Percentiles rank a stretch among this genome's conserved stretches.
Conservation (phyloP, 2,113 vertebrate species). For the Ochotona curzoniae region DNA sequence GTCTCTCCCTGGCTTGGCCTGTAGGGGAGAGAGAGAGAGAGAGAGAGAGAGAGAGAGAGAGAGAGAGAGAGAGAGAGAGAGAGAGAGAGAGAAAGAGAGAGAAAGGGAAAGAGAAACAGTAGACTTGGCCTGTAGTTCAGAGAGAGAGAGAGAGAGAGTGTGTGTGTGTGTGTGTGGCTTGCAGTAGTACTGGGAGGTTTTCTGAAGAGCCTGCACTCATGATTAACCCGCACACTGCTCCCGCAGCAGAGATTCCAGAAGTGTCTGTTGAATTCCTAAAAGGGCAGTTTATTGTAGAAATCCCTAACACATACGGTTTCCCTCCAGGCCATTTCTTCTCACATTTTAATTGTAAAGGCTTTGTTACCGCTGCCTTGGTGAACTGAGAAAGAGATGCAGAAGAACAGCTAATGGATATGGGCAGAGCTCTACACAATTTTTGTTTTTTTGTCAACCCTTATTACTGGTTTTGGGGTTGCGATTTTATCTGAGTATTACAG, state of each 20-base stretch:
- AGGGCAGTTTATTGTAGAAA: neutral
- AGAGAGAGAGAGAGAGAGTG: neutral
- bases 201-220: neutral
- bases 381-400: conserved; percentile 2
- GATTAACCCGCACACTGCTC: neutral
- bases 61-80: too few relatives aligned
- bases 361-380: neutral
- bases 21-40: too few relatives aligned
- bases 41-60: too few relatives aligned
- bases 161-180: neutral
- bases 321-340: conserved; percentile 22
- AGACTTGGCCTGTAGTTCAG: neutral
- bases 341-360: conserved; percentile 22
- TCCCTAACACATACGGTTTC: neutral
- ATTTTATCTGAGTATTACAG: neutral
- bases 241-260: neutral
- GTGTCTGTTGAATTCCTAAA: conserved; percentile 26
- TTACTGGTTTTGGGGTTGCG: neutral
- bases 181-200: neutral
- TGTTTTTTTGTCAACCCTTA: neutral
- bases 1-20: neutral
- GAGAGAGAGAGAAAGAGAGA: too few relatives aligned
- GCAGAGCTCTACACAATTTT: conserved; percentile 25
- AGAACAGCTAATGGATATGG: neutral
- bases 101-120: too few relatives aligned